Evolutionary conservation across 2,888 invertebrate genomes (phyloP).

Genomic region (Ectobius pallidus): DNA sequence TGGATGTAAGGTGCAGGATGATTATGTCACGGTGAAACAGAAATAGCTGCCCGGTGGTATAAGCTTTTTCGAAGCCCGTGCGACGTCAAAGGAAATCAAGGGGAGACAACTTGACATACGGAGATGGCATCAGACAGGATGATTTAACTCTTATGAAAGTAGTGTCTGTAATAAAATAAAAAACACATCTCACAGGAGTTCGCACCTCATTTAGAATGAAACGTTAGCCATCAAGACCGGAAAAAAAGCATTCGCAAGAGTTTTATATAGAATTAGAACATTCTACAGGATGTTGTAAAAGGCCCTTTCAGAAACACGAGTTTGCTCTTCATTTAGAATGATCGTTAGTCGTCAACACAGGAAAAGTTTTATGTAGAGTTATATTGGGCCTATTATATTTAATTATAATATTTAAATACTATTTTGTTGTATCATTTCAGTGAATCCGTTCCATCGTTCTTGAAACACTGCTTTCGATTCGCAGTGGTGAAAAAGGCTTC

Average conservation of each 20-base stretch:
- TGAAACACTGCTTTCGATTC: no score
- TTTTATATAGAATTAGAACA: neutral
- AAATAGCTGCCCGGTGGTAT: conserved; percentile 20
- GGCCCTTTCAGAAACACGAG: no score
- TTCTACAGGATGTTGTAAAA: neutral
- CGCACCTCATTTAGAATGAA: conserved; percentile 28
- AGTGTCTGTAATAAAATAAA: conserved; percentile 16
- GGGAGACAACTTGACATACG: conserved; percentile 10
- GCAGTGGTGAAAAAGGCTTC: no score
- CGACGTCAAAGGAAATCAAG: conserved; percentile 29
- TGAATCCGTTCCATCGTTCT: neutral
- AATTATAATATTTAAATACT: no score
- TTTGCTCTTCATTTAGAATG: no score
- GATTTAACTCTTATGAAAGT: conserved; percentile 18
- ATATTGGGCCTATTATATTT: no score
- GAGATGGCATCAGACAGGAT: conserved; percentile 21
- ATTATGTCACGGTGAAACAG: conserved; percentile 25
- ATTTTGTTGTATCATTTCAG: no score
- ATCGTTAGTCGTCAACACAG: no score
- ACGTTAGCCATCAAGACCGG: conserved; percentile 7
- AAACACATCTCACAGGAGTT: conserved; percentile 6
- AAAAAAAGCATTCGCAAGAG: conserved; percentile 6
- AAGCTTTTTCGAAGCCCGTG: neutral
- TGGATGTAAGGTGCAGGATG: conserved; percentile 14
- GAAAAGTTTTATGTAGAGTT: no score